phyloP scores from a whole-genome alignment of 1,140 invertebrate genomes.

The Akabosia matsudoensis region DNA sequence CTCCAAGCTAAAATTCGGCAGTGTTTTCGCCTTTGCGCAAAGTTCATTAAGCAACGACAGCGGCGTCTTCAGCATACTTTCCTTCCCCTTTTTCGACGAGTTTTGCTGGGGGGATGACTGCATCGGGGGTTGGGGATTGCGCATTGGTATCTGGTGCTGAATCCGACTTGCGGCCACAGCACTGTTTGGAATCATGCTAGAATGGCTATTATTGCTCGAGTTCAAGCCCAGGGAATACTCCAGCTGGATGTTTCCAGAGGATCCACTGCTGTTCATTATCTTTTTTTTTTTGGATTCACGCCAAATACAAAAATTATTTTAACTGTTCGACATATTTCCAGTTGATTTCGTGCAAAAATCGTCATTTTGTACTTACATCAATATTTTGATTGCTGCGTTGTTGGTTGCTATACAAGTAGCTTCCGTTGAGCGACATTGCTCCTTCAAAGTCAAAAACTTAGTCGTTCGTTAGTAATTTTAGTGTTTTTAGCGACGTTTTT shows the following conservation, averaged over 20 bases:
- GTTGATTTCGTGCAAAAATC: background rate
- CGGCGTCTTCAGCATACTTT: slow-evolving; percentile 31
- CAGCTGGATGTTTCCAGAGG: too few relatives aligned
- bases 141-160: too few relatives aligned
- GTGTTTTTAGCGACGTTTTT: too few relatives aligned
- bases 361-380: background rate
- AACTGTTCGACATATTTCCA: background rate
- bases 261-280: too few relatives aligned
- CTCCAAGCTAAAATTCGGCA: slow-evolving; percentile 6
- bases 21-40: slow-evolving; percentile 36
- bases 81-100: background rate
- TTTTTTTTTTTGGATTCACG: too few relatives aligned
- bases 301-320: too few relatives aligned
- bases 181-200: background rate
- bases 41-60: slow-evolving; percentile 44
- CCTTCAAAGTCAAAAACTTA: background rate
- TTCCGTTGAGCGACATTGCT: background rate
- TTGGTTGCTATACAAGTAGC: background rate
- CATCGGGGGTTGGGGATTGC: background rate
- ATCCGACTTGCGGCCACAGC: background rate
- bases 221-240: too few relatives aligned
- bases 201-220: background rate
- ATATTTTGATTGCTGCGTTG: background rate
- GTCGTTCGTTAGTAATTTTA: background rate
- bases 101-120: background rate